A percentile compares a stretch with the other conserved stretches of the same genome.
These are phyloP conservation scores for Serrognathus titanus DNA, from an alignment of 2,888 invertebrate genomes.

Conservation along the genomic window DNA sequence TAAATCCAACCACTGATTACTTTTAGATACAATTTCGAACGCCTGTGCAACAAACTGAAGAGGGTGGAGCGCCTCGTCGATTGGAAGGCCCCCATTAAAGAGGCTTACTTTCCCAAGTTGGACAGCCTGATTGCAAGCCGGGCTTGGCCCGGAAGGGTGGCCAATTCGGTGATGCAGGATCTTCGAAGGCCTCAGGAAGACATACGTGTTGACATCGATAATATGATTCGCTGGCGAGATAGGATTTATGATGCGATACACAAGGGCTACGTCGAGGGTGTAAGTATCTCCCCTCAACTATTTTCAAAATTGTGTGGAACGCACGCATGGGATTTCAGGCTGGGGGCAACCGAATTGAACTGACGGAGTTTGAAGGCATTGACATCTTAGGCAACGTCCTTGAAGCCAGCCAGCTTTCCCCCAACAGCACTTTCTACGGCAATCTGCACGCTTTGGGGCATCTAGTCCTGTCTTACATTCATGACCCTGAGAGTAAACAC, in stretches of 20 bases:
- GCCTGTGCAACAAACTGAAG: constrained; percentile 64
- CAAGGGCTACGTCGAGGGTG: constrained; percentile 55
- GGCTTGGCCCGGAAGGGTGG: constrained; percentile 67
- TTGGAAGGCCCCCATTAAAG: constrained; percentile 63
- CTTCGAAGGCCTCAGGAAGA: constrained; percentile 64
- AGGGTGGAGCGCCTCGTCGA: constrained; percentile 61
- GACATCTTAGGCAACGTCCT: constrained; percentile 76
- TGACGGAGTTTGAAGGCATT: constrained; percentile 67
- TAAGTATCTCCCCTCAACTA: constrained; percentile 39
- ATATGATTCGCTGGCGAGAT: constrained; percentile 69
- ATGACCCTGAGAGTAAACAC: constrained; percentile 73
- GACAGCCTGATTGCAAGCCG: constrained; percentile 70
- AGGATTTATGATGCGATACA: constrained; percentile 68
- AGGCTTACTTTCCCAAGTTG: constrained; percentile 78
- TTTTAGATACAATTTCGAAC: constrained; percentile 67
- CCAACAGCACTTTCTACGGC: constrained; percentile 67
- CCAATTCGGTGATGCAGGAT: constrained; percentile 54
- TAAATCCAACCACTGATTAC: too few species aligned
- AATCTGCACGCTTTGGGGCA: constrained; percentile 79
- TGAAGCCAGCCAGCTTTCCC: constrained; percentile 65
- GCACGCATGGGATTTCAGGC: constrained; percentile 46
- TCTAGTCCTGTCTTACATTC: constrained; percentile 67
- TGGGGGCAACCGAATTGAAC: constrained; percentile 53
- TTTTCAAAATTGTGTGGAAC: not conserved
- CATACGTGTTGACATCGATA: constrained; percentile 61